Evolutionary conservation across 2,797 vertebrate genomes (phyloP).

Genomic region (Sebastes itinus): DNA sequence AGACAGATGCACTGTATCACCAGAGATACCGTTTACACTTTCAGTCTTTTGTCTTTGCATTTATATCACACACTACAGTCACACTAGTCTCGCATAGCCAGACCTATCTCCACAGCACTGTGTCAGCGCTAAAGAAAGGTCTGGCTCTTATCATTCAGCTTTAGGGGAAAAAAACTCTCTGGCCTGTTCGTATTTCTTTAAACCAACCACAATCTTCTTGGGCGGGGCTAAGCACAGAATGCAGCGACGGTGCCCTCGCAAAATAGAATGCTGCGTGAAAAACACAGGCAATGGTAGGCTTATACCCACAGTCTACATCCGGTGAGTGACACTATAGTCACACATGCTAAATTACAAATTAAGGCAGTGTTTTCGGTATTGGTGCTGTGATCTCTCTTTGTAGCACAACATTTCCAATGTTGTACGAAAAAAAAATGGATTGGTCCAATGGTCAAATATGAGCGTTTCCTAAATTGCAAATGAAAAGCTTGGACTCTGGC

Average conservation of each 20-base stretch:
- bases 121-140: too few relatives aligned
- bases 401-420: too few relatives aligned
- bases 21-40: background rate
- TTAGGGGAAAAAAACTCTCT: too few relatives aligned
- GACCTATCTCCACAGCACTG: too few relatives aligned
- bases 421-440: too few relatives aligned
- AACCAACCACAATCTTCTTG: too few relatives aligned
- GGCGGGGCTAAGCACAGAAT: too few relatives aligned
- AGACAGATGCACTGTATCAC: background rate
- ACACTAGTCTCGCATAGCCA: background rate
- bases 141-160: too few relatives aligned
- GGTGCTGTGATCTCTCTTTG: background rate
- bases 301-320: background rate
- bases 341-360: background rate
- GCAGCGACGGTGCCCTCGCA: background rate
- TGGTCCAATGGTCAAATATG: background rate
- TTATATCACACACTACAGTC: background rate
- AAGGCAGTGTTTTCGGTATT: background rate
- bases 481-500: background rate
- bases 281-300: rapidly evolving
- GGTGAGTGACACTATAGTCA: too few relatives aligned
- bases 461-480: background rate
- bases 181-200: too few relatives aligned
- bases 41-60: background rate
- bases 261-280: background rate